Percentiles rank a stretch among this genome's conserved stretches.
phyloP scores from a whole-genome alignment of 2,888 invertebrate species.

The Spicauda simplicius region DNA sequence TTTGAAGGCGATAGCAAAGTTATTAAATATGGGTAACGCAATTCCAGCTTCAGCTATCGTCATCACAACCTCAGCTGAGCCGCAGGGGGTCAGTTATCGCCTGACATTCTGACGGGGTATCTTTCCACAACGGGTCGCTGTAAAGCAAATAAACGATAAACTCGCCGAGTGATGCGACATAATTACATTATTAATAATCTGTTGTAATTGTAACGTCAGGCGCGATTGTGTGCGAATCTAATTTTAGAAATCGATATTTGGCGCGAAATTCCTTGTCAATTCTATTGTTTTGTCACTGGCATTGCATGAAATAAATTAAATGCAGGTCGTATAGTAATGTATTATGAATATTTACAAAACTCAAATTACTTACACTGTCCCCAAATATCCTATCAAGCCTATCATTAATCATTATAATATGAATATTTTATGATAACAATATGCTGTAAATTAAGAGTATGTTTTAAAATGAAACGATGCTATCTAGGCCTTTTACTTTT shows the following conservation, averaged over 20 bases:
- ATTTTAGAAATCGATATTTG: conserved; percentile 9
- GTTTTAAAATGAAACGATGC: too few species aligned
- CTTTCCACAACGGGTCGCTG: conserved; percentile 70
- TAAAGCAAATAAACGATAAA: conserved; percentile 57
- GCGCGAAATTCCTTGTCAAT: background rate
- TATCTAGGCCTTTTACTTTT: too few species aligned
- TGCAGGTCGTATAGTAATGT: too few species aligned
- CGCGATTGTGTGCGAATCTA: conserved; percentile 20
- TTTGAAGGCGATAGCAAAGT: conserved; percentile 15
- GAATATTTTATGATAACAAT: too few species aligned
- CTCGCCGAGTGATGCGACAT: conserved; percentile 53
- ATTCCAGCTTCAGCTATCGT: conserved; percentile 60
- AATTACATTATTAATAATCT: conserved; percentile 35
- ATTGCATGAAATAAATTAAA: too few species aligned
- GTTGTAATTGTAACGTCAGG: conserved; percentile 23
- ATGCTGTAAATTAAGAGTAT: too few species aligned
- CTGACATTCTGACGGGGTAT: conserved; percentile 61
- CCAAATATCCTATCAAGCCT: too few species aligned
- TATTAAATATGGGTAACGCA: conserved; percentile 46
- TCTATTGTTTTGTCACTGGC: background rate
- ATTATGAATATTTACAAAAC: too few species aligned
- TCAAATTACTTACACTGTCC: too few species aligned
- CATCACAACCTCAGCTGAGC: conserved; percentile 53
- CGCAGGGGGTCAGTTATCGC: conserved; percentile 76
- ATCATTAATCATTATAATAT: too few species aligned